Conservation (phyloP, 1,140 invertebrate species). For the Lepeophtheirus salmonis region DNA sequence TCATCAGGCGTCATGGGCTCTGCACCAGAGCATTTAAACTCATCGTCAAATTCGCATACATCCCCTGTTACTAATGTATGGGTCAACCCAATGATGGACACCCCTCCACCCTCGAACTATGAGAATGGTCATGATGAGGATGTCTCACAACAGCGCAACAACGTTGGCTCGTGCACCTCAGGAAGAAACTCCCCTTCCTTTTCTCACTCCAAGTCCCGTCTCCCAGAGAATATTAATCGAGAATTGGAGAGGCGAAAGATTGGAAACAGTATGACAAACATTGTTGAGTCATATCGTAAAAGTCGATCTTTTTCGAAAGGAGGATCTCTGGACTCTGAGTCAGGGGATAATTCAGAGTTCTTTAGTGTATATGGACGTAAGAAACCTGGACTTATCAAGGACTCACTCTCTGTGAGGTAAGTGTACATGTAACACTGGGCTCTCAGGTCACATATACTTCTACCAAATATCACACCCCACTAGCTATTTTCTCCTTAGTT, state of each 20-base stretch:
- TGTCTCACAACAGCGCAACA: constrained; percentile 2
- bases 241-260: constrained; percentile 39
- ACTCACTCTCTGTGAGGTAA: neutral
- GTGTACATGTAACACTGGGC: too few species aligned
- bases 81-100: constrained; percentile 40
- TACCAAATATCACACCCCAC: too few species aligned
- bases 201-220: neutral
- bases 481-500: too few species aligned
- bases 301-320: neutral
- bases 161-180: neutral
- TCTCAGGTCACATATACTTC: too few species aligned
- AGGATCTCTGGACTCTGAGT: neutral
- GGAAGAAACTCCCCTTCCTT: neutral
- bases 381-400: neutral
- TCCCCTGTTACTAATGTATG: constrained; percentile 40
- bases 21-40: constrained; percentile 20
- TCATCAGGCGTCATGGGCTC: constrained; percentile 16
- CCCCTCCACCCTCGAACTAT: constrained; percentile 24
- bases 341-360: neutral
- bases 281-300: neutral
- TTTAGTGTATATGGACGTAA: neutral
- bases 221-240: constrained; percentile 31
- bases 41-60: constrained; percentile 17
- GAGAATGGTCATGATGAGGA: constrained; percentile 1
- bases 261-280: constrained; percentile 25